Base-by-base conservation (phyloP, 2,797 vertebrate genomes). In the Paratrypauchen microcephalus region DNA sequence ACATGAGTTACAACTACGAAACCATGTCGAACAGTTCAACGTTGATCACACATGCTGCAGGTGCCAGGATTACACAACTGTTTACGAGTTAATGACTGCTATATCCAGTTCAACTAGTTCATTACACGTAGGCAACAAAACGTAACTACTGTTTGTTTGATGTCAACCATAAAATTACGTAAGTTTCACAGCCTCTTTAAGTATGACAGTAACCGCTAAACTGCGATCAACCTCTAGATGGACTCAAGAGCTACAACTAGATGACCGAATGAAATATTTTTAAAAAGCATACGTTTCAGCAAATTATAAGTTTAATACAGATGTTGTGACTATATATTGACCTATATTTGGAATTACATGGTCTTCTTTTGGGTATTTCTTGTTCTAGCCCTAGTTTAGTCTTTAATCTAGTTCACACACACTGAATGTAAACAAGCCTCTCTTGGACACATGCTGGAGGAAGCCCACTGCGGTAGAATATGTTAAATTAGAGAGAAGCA, bases 351-450 rank as follows among this genome's bases (percentile, higher is more conserved):
- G 55, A 26, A 57, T 18, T 2, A 57, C 13, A 26, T 26, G 23
- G 4, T 16, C 5, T 13, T 28, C 6, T 57, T 56, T 6, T 57
- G 55, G 13, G 12, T 57, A 23, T 55, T 55, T 55, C 4, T 7
- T 4, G 30, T 15, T 26, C 13, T 18, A 28, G 28, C 16, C 30
- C 58, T n/a, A 18, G 28, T 60, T 30, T 18, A 28, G 58, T 32
- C 58, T 57, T 28, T 57, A 57, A 62, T 62, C 61, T 23, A 3
- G 16, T 47, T 41, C 76, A 77, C 81, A 85, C 74, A 81, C 24
- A 1, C 81, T 78, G 81, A 89, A 90, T 86, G 88, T 91, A 91
- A 92, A 92, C 90, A 91, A 84, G 76, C 64, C 82, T 75, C 63
- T n/a, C 26, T 72, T 71, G 81, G 79, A 75, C 78, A 82, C 59